Evolutionary conservation across 2,797 vertebrate species (phyloP).

Genomic region (Siniperca undulata): DNA sequence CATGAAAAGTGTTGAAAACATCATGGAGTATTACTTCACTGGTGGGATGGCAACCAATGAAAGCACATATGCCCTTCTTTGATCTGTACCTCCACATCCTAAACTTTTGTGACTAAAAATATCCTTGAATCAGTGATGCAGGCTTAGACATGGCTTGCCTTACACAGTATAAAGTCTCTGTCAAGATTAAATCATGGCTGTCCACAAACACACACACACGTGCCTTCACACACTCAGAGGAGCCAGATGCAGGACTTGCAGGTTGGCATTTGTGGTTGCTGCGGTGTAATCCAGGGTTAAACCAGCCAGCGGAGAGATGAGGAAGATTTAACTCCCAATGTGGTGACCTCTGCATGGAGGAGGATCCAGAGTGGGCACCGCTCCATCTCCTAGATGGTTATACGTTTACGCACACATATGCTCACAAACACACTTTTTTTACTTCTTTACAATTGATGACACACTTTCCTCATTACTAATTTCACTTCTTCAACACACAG

Average conservation of each 20-base stretch:
- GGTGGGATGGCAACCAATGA: neutral
- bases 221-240: conserved; percentile 6
- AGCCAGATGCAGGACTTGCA: conserved; percentile 20
- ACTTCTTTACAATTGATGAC: neutral
- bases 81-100: neutral
- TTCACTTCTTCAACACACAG: neutral
- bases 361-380: conserved; percentile 18
- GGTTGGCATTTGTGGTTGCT: conserved; percentile 33
- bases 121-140: neutral
- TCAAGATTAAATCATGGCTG: conserved; percentile 4
- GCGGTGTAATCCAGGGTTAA: conserved; percentile 48
- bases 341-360: conserved; percentile 27
- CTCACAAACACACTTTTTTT: neutral
- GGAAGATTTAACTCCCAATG: conserved; percentile 45
- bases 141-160: neutral
- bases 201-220: conserved; percentile 5
- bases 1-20: neutral
- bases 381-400: conserved; percentile 1
- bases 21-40: neutral
- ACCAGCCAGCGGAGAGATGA: conserved; percentile 43
- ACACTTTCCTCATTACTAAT: neutral
- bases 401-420: neutral
- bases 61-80: neutral
- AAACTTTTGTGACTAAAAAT: neutral
- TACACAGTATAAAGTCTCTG: neutral